Base-by-base conservation (phyloP, 2,797 vertebrate genomes). In the Hozukius guyotensis region DNA sequence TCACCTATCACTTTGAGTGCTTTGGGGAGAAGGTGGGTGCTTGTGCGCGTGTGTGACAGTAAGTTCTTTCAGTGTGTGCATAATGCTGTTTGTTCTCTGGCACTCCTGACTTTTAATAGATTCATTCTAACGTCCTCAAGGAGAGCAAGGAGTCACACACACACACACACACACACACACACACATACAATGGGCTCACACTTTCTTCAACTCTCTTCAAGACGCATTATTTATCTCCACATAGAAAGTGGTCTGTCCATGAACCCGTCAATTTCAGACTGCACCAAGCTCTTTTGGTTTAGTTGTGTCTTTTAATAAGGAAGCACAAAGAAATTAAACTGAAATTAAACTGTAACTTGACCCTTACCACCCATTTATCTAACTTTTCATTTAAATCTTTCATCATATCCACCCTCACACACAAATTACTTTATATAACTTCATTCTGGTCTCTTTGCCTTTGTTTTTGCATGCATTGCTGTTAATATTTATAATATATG, bases 51-150 rank as follows among this genome's bases (percentile, higher is more conserved):
- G 38, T 67, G 53, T 49, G 62, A 69, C 65, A 65, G 25, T 20
- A 60, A 57, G 32, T 65, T 83, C 11, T 49, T 77, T 67, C 10
- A 63, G 24, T 67, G 81, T 79, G 73, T 79, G 76, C 72, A 67
- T 82, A 65, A 81, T 76, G 72, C 71, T 70, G 71, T 88, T 90
- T 88, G 64, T 76, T 80, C 80, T 88, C 66, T 74, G 72, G 72
- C 66, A 71, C 46, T 59, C 52, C 65, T 78, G 80, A 81, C 77
- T 91, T 90, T 89, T 83, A 87, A 86, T 80, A 77, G 49, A 81
- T 68, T 49, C 20, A 52, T 61, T 61, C 13, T 25, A 12, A 79
- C 67, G 67, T 89, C 73, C 76, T 89, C 71, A 84, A 87, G 61
- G 81, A 88, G 75, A 78, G 52, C 12, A 0, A 77, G 60, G 20